Percentiles rank a stretch among this genome's conserved stretches.
These are phyloP conservation scores for Macrophya annulata DNA, from an alignment of 2,888 invertebrate genomes.

Conservation along the genomic window DNA sequence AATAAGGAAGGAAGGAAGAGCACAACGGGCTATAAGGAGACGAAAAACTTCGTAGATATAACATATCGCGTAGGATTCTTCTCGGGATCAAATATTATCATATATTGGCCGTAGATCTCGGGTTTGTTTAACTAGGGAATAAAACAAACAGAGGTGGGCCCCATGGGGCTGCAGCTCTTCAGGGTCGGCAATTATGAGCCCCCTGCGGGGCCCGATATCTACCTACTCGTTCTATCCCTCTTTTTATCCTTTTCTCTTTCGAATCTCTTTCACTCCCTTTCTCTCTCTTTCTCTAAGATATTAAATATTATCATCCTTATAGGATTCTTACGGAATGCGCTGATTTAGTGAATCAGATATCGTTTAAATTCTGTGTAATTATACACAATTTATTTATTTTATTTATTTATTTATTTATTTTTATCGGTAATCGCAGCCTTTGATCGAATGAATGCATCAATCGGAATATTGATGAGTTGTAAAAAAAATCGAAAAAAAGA, in stretches of 20 bases:
- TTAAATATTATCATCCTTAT: background rate
- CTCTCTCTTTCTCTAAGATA: constrained; percentile 55
- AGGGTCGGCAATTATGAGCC: constrained; percentile 79
- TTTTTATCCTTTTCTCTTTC: constrained; percentile 55
- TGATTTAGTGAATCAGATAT: background rate
- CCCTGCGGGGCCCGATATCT: constrained; percentile 76
- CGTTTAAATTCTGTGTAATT: background rate
- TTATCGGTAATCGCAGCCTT: constrained; percentile 24
- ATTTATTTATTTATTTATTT: background rate
- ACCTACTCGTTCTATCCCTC: constrained; percentile 62
- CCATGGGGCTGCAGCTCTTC: constrained; percentile 78
- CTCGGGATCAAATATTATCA: constrained; percentile 74
- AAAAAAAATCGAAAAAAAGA: background rate
- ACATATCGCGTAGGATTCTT: background rate
- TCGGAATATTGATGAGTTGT: constrained; percentile 30
- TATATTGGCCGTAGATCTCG: constrained; percentile 79
- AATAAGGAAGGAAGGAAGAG: constrained; percentile 28
- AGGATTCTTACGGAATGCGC: background rate
- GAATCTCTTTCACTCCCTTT: constrained; percentile 40
- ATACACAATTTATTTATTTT: background rate
- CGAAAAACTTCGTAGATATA: background rate
- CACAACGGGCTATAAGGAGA: background rate
- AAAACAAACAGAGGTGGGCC: constrained; percentile 79
- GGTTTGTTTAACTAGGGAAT: constrained; percentile 79
- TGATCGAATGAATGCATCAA: constrained; percentile 15